Conservation (phyloP, 2,888 invertebrate genomes). For the Drosophila percnosoma region DNA sequence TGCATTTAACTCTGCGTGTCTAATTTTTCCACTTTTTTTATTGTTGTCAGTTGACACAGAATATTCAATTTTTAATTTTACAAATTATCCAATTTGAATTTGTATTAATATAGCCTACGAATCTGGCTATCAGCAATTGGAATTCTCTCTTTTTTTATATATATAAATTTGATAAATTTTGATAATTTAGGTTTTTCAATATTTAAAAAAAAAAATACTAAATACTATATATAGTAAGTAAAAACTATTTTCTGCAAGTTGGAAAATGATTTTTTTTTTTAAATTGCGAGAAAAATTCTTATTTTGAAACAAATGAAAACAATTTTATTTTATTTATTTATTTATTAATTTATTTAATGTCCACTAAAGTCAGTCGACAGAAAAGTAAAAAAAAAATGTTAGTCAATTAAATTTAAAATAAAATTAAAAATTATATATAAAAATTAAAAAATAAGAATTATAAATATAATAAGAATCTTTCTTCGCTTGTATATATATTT, state of each 20-base stretch:
- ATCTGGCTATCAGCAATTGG: too few relatives aligned
- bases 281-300: fast-evolving
- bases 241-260: neutral
- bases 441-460: too few relatives aligned
- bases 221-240: neutral
- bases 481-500: neutral
- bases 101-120: too few relatives aligned
- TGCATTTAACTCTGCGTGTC: conserved; percentile 4
- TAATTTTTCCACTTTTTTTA: neutral
- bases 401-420: too few relatives aligned
- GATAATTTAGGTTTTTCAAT: neutral
- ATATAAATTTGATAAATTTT: neutral
- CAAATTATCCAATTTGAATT: too few relatives aligned
- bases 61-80: neutral
- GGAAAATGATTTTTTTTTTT: neutral
- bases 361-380: too few relatives aligned
- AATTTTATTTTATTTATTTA: too few relatives aligned
- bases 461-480: too few relatives aligned
- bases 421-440: too few relatives aligned
- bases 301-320: too few relatives aligned
- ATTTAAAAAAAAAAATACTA: neutral
- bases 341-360: too few relatives aligned
- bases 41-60: neutral
- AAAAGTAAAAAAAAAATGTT: too few relatives aligned
- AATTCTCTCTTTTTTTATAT: neutral